Evolutionary conservation across 2,797 vertebrate species (phyloP), one percentile per base, ranked within the genome.

Genomic region (Argentina silus): DNA sequence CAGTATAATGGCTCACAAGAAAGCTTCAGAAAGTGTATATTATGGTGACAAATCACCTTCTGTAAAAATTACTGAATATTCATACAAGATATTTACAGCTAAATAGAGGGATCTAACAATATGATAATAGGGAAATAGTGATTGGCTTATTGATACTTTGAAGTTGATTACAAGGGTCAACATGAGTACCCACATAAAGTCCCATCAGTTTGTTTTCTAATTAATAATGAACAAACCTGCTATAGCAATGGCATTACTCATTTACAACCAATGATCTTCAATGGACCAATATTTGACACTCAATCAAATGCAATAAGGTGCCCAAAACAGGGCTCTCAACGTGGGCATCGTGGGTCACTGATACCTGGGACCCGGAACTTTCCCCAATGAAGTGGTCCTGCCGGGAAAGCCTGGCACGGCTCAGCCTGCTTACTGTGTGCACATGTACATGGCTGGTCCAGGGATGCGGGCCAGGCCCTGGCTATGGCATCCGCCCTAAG

Each of bases 401-500:
- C 83, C 88, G 93, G 93, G 85, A 85, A 86, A 87, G 72, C 67
- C 85, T 86, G 87, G 83, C 92, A 81, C 90, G 87, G 87, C 88
- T 94, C 47, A 73, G 88, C 86, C 91, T 96, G 85, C 91, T 96
- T 14, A 90, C 91, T 21, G 87, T 88, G 73, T 94, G 91, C 86
- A 91, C 91, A 71, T 95, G 92, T 55, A 76, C 87, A 55, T 92
- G 90, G 88, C 84, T 90, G 62, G 93, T 91, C 47, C 93, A 94
- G 86, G 95, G 96, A 89, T 98, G 97, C 62, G 97, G 97, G 17
- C 97, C 97, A 0, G 97, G 97, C 71, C 95, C 95, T 0, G 94
- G 96, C 10, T 94, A 95, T 14, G 93, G 96, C 77, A 85, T 91
- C 74, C 95, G 95, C 36, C 68, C 93, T 68, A 92, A 91, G 81